phyloP scores from a whole-genome alignment of 1,140 invertebrate species.

The Babylonia areolata region DNA sequence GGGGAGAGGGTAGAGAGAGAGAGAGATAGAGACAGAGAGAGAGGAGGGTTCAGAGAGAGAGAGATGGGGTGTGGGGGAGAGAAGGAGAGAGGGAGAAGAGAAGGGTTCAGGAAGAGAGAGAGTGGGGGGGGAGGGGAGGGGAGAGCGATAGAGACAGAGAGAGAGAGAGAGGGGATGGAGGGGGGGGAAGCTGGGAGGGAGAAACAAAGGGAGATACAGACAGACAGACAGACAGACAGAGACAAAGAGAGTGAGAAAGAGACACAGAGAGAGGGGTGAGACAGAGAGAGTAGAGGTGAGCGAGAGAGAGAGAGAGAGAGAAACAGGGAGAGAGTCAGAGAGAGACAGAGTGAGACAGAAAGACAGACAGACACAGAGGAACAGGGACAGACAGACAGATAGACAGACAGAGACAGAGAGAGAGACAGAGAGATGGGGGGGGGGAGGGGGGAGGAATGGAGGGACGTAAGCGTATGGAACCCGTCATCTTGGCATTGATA shows the following conservation, averaged over 20 bases:
- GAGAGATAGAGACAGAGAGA: too few species aligned
- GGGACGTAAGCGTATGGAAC: background rate
- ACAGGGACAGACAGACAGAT: background rate
- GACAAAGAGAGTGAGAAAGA: background rate
- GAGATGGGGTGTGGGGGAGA: too few species aligned
- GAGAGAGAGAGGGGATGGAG: too few species aligned
- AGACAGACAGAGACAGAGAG: background rate
- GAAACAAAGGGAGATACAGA: slow-evolving; percentile 9
- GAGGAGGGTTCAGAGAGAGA: too few species aligned
- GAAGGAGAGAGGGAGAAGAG: too few species aligned
- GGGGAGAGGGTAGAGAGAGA: too few species aligned
- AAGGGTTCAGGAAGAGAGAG: too few species aligned
- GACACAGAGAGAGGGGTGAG: background rate
- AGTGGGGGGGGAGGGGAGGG: too few species aligned
- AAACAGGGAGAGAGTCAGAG: background rate
- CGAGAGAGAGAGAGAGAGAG: slow-evolving; percentile 22
- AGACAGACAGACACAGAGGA: background rate
- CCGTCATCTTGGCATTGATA: background rate
- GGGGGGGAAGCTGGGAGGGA: background rate
- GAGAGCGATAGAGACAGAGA: too few species aligned
- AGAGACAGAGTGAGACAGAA: background rate
- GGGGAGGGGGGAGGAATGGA: background rate
- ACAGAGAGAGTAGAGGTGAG: background rate
- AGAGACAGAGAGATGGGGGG: background rate
- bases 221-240: background rate